phyloP scores from a whole-genome alignment of 2,113 vertebrate species.

The Chiloscyllium plagiosum region DNA sequence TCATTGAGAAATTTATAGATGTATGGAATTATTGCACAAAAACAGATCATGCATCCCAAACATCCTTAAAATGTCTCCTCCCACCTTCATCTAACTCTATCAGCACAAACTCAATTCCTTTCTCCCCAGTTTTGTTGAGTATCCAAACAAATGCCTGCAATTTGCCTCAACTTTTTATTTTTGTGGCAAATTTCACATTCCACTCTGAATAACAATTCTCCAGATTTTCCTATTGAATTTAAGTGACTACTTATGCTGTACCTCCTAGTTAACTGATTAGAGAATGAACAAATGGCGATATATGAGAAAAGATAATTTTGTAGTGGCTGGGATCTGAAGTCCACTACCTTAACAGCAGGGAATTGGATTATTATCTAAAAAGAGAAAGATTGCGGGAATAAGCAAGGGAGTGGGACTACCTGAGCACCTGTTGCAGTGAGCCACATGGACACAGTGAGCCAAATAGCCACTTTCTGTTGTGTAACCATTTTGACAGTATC shows the following conservation, averaged over 20 bases:
- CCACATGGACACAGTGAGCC: neutral
- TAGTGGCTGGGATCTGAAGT: neutral
- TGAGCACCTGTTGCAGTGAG: neutral
- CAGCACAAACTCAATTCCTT: neutral
- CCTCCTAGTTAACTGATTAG: neutral
- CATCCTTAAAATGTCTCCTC: neutral
- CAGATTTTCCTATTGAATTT: neutral
- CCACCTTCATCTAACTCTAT: neutral
- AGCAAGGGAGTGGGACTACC: neutral
- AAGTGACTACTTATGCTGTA: neutral
- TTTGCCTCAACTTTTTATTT: neutral
- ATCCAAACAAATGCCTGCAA: neutral
- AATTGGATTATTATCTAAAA: neutral
- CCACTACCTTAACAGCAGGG: neutral
- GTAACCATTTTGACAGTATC: neutral
- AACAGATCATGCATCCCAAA: neutral
- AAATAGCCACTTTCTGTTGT: neutral
- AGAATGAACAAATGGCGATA: neutral
- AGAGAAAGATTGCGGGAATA: neutral
- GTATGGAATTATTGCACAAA: neutral
- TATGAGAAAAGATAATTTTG: neutral
- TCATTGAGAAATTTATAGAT: neutral
- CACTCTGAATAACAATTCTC: neutral
- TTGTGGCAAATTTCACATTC: neutral
- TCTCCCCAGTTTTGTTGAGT: neutral